These are phyloP conservation scores for Propithecus coquereli DNA, from an alignment of 2,113 vertebrate genomes.

Conservation along the genomic window DNA sequence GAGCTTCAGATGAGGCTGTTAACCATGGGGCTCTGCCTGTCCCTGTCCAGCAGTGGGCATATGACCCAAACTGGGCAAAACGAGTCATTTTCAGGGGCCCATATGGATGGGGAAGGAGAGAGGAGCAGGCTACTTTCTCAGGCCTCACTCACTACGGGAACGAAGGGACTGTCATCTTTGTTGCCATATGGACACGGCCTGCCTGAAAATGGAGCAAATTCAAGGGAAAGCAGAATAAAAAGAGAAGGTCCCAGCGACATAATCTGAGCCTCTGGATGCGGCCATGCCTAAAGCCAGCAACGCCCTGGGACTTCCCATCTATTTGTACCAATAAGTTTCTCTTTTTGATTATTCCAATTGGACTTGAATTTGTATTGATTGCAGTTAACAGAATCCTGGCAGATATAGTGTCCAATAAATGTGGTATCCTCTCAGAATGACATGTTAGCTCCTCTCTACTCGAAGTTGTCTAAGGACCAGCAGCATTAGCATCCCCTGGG, in stretches of 20 bases:
- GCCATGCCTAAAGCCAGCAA: neutral
- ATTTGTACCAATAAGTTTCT: neutral
- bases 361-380: neutral
- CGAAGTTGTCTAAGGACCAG: neutral
- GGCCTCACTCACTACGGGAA: neutral
- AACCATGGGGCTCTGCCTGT: neutral
- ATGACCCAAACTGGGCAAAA: neutral
- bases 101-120: neutral
- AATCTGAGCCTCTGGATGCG: neutral
- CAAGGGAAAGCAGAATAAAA: neutral
- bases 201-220: neutral
- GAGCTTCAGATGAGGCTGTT: neutral
- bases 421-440: neutral
- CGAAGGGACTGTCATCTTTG: neutral
- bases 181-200: neutral
- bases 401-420: neutral
- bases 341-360: neutral
- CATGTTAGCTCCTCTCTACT: neutral
- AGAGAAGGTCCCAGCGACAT: neutral
- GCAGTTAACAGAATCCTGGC: neutral
- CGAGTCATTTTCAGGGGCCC: neutral
- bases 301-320: neutral
- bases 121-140: neutral
- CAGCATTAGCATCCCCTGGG: neutral
- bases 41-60: neutral